These are phyloP conservation scores for Meiosimyza decipiens DNA, from an alignment of 2,888 invertebrate species.

Conservation along the genomic window DNA sequence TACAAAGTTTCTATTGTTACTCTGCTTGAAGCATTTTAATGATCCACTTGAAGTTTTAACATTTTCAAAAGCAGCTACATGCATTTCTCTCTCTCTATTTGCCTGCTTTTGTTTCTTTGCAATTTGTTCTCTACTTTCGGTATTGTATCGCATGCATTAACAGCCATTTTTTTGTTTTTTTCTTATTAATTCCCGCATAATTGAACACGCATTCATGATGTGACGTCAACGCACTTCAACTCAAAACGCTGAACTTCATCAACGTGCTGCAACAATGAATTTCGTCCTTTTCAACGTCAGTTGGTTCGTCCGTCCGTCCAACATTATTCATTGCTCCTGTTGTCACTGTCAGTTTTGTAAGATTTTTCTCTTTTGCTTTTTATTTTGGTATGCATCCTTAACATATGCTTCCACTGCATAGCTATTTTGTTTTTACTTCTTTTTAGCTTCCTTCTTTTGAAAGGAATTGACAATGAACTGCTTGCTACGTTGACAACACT, in stretches of 20 bases:
- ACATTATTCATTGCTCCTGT: background rate
- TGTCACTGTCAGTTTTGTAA: no score
- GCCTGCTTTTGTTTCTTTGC: background rate
- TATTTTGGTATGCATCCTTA: background rate
- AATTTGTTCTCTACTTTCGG: background rate
- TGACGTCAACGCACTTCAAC: slow-evolving; percentile 11
- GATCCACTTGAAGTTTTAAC: background rate
- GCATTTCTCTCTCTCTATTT: background rate
- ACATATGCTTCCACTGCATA: background rate
- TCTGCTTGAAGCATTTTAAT: slow-evolving; percentile 1
- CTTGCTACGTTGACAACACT: slow-evolving; percentile 24
- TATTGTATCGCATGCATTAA: background rate
- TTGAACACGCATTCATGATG: slow-evolving; percentile 36
- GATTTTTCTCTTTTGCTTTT: background rate
- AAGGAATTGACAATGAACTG: no score
- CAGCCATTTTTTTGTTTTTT: background rate
- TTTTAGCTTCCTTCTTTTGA: background rate
- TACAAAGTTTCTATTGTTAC: no score
- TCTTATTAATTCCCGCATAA: slow-evolving; percentile 33
- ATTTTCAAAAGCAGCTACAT: background rate
- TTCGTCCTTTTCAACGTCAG: background rate
- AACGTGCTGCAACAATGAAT: background rate
- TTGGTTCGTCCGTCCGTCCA: background rate
- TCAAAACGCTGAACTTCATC: background rate
- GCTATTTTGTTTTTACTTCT: background rate